phyloP scores from a whole-genome alignment of 2,797 vertebrate species.

The Podargus strigoides region DNA sequence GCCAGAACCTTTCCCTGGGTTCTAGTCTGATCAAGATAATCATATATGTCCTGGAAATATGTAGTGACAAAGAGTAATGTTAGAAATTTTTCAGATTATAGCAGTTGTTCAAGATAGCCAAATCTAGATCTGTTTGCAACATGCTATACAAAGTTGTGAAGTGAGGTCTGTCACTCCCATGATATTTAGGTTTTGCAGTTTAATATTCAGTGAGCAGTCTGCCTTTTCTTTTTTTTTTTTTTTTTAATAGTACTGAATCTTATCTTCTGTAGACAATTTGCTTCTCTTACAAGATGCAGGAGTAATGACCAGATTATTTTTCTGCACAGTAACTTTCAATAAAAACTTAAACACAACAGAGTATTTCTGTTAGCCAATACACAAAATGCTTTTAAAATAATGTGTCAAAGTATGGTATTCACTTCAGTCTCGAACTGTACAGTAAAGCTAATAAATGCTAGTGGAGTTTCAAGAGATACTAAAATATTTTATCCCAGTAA shows the following conservation, averaged over 20 bases:
- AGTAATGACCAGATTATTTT: not conserved
- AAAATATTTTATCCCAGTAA: not conserved
- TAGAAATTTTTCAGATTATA: not conserved
- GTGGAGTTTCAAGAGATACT: not conserved
- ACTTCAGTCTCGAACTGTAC: not conserved
- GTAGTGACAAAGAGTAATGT: not conserved
- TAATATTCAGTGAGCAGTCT: not conserved
- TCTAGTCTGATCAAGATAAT: not conserved
- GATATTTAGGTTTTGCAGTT: not conserved
- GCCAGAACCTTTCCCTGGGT: not conserved
- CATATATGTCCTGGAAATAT: not conserved
- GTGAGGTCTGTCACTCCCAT: not conserved
- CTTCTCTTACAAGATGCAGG: not conserved
- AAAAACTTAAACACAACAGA: not conserved
- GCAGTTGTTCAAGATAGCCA: not conserved
- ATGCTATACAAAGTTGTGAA: not conserved
- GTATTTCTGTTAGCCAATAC: not conserved
- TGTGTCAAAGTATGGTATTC: not conserved
- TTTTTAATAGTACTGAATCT: not conserved
- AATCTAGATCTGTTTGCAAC: not conserved
- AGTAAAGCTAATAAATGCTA: not conserved
- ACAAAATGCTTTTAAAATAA: not conserved
- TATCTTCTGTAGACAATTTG: not conserved
- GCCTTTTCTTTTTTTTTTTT: not conserved
- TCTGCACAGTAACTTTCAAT: not conserved